phyloP scores from a whole-genome alignment of 2,888 invertebrate species.

The Phytoseiulus persimilis region DNA sequence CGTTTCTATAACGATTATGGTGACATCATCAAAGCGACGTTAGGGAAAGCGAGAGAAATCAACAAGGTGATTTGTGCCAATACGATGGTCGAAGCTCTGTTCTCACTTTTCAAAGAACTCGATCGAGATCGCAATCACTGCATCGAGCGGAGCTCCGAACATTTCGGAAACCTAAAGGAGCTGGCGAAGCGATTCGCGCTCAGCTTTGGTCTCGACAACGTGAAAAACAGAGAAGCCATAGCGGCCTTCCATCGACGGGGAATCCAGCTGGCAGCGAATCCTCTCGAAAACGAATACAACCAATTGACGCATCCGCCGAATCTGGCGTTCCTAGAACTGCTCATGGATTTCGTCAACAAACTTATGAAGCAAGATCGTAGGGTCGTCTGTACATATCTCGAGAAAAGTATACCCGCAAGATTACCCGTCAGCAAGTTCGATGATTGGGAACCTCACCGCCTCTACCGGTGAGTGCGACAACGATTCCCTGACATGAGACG shows the following conservation, averaged over 20 bases:
- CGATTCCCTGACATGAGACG: too few relatives aligned
- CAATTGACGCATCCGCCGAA: slow-evolving; percentile 74
- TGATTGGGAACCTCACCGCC: slow-evolving; percentile 24
- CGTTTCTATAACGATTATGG: slow-evolving; percentile 48
- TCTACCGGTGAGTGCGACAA: not conserved
- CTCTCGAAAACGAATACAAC: slow-evolving; percentile 57
- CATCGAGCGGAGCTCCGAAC: slow-evolving; percentile 65
- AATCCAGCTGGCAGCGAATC: slow-evolving; percentile 73
- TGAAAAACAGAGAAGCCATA: slow-evolving; percentile 92
- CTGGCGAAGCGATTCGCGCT: slow-evolving; percentile 90
- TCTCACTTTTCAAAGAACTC: slow-evolving; percentile 72
- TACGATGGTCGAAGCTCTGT: slow-evolving; percentile 84
- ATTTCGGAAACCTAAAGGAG: slow-evolving; percentile 85
- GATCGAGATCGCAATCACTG: slow-evolving; percentile 50
- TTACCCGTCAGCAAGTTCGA: slow-evolving; percentile 37
- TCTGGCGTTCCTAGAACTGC: slow-evolving; percentile 83
- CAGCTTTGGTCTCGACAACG: slow-evolving; percentile 90
- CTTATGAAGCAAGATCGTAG: slow-evolving; percentile 91
- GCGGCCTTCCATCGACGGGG: slow-evolving; percentile 90
- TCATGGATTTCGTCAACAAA: slow-evolving; percentile 91
- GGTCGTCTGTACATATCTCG: slow-evolving; percentile 60
- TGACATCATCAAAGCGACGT: slow-evolving; percentile 70
- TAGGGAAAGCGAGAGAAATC: slow-evolving; percentile 92
- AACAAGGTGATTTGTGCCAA: slow-evolving; percentile 92
- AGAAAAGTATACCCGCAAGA: slow-evolving; percentile 21